Conservation (phyloP, 2,113 vertebrate species). For the Pipra filicauda region DNA sequence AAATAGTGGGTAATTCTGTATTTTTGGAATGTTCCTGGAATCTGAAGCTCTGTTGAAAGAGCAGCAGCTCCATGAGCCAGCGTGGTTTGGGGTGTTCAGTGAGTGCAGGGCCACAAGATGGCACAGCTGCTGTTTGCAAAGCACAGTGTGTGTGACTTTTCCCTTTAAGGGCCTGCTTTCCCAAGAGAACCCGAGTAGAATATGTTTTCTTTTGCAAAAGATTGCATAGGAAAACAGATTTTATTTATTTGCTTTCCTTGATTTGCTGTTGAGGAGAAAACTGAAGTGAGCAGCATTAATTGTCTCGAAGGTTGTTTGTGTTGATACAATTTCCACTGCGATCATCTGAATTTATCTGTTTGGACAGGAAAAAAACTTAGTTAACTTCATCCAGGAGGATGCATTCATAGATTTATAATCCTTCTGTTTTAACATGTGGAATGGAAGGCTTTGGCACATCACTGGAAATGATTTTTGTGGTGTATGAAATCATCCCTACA, state of each 20-base stretch:
- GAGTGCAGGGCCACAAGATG: conserved; percentile 54
- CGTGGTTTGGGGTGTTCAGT: not conserved
- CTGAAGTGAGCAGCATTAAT: not conserved
- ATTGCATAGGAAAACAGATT: conserved; percentile 12
- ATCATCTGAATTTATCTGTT: conserved; percentile 30
- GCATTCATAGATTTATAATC: conserved; percentile 3
- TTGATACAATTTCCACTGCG: conserved; percentile 32
- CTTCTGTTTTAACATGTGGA: conserved; percentile 26
- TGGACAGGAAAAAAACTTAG: not conserved
- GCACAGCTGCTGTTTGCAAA: conserved; percentile 41
- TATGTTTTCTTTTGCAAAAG: not conserved
- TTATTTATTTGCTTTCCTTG: not conserved
- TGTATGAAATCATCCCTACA: conserved; percentile 24
- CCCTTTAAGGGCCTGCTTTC: not conserved
- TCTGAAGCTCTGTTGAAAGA: not conserved
- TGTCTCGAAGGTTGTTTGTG: not conserved
- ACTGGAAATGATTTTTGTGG: not conserved
- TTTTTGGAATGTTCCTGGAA: not conserved
- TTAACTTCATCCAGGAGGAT: conserved; percentile 30
- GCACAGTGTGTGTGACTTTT: not conserved
- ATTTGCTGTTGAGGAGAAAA: not conserved
- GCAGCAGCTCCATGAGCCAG: not conserved
- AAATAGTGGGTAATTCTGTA: not conserved
- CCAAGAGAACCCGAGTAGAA: not conserved
- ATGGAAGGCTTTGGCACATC: conserved; percentile 10